Evolutionary conservation across 2,888 invertebrate genomes (phyloP).

Genomic region (Synergus japonicus): DNA sequence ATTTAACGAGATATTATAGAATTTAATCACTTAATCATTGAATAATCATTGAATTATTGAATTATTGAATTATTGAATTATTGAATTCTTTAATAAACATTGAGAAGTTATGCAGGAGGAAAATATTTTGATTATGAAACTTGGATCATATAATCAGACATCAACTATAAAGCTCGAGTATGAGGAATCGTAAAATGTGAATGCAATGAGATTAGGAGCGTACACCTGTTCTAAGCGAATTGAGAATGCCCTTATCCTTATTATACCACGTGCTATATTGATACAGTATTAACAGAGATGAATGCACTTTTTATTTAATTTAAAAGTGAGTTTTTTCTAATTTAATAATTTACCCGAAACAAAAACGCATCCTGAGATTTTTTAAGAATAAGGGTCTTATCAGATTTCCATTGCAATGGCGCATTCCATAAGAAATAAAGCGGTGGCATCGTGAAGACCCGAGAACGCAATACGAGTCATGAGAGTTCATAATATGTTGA

Average conservation of each 20-base stretch:
- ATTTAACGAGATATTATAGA: not conserved
- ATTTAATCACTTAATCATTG: not conserved
- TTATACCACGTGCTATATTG: not conserved
- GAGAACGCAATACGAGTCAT: conserved; percentile 36
- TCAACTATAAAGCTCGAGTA: not conserved
- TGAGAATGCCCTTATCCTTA: not conserved
- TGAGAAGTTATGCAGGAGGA: not conserved
- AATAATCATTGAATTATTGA: too few relatives aligned
- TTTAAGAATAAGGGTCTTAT: conserved; percentile 14
- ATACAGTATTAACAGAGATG: not conserved
- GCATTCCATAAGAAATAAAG: conserved; percentile 21
- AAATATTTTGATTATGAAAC: not conserved
- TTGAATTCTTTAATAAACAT: not conserved
- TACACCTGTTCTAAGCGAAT: not conserved
- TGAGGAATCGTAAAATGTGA: not conserved
- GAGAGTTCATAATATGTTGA: conserved; percentile 10
- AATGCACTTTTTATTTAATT: not conserved
- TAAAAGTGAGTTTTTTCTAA: not conserved
- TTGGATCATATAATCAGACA: not conserved
- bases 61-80: too few relatives aligned
- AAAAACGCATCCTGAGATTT: conserved; percentile 7
- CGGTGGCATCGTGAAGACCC: conserved; percentile 3
- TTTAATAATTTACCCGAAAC: not conserved
- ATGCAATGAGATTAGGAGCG: not conserved
- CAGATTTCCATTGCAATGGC: conserved; percentile 31